Evolutionary conservation across 30 jellyfish, hydroid and myxozoan species (phyloP).

Genomic region (Chironex yamaguchii): DNA sequence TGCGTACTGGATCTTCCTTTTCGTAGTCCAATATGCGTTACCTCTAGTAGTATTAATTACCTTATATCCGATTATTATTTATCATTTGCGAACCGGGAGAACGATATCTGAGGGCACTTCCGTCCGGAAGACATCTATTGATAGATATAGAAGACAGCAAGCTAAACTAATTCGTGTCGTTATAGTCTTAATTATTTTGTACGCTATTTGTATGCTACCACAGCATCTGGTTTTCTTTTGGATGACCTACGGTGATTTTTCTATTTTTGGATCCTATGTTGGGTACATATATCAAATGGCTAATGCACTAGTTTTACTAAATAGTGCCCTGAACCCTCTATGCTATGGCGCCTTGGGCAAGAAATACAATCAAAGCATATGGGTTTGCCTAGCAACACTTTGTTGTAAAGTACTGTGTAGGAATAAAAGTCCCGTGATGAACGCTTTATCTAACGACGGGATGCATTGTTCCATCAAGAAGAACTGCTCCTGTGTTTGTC

Average conservation of each 20-base stretch:
- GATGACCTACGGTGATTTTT: slow-evolving; percentile 32
- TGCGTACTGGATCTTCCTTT: slow-evolving; percentile 59
- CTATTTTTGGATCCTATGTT: neutral
- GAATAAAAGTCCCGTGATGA: neutral
- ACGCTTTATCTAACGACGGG: neutral
- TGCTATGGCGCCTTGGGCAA: slow-evolving; percentile 61
- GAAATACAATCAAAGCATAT: neutral
- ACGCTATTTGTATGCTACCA: slow-evolving; percentile 60
- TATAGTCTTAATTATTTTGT: slow-evolving; percentile 44
- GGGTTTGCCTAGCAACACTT: neutral
- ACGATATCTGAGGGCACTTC: neutral
- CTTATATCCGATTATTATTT: slow-evolving; percentile 8
- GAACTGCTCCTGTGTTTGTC: neutral
- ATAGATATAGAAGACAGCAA: slow-evolving; percentile 2
- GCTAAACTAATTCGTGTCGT: slow-evolving; percentile 34
- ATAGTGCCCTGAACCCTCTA: slow-evolving; percentile 63
- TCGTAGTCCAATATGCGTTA: slow-evolving; percentile 18
- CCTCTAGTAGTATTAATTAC: slow-evolving; percentile 26
- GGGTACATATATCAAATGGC: slow-evolving; percentile 9
- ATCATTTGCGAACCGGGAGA: neutral
- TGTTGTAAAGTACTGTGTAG: neutral
- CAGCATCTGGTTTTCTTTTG: slow-evolving; percentile 66
- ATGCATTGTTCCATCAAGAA: neutral
- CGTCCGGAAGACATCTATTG: neutral
- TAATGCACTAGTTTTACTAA: slow-evolving; percentile 27